phyloP scores from a whole-genome alignment of 2,113 vertebrate genomes.

The Myanophis thanlyinensis region DNA sequence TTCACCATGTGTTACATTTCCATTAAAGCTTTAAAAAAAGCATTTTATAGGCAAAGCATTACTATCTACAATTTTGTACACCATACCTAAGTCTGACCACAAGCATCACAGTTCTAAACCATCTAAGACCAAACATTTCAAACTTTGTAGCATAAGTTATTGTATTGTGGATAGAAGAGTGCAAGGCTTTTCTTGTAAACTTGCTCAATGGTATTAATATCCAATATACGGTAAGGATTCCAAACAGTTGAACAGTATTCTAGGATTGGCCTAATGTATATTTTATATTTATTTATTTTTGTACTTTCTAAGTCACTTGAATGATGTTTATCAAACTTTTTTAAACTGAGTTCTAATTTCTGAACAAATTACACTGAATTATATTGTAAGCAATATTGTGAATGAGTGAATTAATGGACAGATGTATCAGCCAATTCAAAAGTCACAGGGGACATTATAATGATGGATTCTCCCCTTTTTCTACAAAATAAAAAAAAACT shows the following conservation, averaged over 20 bases:
- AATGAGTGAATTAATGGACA: not conserved
- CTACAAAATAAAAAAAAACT: not conserved
- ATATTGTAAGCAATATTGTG: not conserved
- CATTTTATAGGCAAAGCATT: not conserved
- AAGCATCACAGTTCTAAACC: not conserved
- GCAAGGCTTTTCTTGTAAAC: not conserved
- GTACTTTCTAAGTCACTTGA: not conserved
- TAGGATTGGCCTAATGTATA: not conserved
- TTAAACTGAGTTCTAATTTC: not conserved
- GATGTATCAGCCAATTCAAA: not conserved
- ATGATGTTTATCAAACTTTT: not conserved
- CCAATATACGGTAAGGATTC: not conserved
- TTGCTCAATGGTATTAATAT: not conserved
- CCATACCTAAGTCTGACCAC: not conserved
- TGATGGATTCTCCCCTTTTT: not conserved
- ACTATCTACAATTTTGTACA: not conserved
- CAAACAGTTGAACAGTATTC: not conserved
- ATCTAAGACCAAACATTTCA: not conserved
- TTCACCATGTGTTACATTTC: not conserved
- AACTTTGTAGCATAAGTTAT: not conserved
- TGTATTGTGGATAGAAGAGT: too few relatives aligned
- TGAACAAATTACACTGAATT: not conserved
- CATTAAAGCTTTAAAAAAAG: not conserved
- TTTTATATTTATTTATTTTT: not conserved
- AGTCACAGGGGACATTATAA: not conserved